These are phyloP conservation scores for Rhinophrynus dorsalis DNA, from an alignment of 2,797 vertebrate species.

Conservation along the genomic window DNA sequence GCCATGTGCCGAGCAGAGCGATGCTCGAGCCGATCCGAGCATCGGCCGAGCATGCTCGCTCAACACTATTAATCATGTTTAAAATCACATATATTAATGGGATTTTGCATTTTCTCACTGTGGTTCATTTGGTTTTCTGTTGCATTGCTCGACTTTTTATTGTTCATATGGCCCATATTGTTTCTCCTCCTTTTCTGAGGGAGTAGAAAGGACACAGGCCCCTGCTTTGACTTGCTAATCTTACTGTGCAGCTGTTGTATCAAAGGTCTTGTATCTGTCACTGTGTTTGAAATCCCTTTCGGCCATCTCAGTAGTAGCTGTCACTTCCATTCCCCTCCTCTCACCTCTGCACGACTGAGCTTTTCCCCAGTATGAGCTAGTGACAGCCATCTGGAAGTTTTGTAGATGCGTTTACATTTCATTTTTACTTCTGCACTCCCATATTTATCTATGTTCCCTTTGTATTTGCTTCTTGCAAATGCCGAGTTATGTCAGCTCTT, in stretches of 20 bases:
- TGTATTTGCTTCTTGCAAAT: neutral
- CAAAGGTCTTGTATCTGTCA: slow-evolving; percentile 38
- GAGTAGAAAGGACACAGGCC: slow-evolving; percentile 1
- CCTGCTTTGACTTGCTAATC: slow-evolving; percentile 48
- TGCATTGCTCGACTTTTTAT: neutral
- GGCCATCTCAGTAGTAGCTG: slow-evolving; percentile 27
- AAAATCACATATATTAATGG: no score
- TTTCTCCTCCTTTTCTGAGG: neutral
- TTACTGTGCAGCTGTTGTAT: slow-evolving; percentile 40
- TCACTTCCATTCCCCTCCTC: slow-evolving; percentile 19
- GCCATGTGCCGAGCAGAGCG: no score
- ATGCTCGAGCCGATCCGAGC: no score
- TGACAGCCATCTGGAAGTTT: slow-evolving; percentile 28
- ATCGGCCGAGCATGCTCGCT: no score
- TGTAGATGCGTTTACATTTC: slow-evolving; percentile 23
- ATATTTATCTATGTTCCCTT: slow-evolving; percentile 1
- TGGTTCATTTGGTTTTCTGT: neutral
- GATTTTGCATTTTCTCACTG: no score
- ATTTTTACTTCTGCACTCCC: neutral
- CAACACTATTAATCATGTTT: no score
- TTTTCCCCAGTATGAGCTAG: neutral
- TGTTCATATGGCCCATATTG: no score
- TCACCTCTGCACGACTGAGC: slow-evolving; percentile 33
- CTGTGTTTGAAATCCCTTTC: slow-evolving; percentile 38
- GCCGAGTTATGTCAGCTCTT: neutral